A percentile compares a stretch with the other conserved stretches of the same genome.
Conservation (phyloP, 2,797 vertebrate species). For the Octomys mimax region DNA sequence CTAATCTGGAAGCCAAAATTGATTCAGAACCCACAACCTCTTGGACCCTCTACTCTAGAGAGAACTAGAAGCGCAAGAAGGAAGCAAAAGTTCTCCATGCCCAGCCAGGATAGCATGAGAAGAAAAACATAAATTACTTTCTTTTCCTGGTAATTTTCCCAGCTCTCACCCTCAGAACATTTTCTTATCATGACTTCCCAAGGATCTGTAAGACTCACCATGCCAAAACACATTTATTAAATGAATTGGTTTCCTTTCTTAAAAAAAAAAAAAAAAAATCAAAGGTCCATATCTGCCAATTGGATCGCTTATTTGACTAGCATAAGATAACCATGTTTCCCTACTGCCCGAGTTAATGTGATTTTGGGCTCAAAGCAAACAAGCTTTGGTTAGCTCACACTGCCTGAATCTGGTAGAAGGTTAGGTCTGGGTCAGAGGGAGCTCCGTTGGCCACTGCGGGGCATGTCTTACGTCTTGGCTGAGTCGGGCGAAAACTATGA, state of each 20-base stretch:
- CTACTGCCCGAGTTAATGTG: neutral
- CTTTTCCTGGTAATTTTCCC: slow-evolving; percentile 31
- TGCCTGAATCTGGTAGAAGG: neutral
- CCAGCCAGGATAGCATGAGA: neutral
- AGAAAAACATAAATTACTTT: slow-evolving; percentile 12
- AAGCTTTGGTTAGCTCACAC: neutral
- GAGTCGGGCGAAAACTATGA: neutral
- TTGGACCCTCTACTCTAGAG: neutral
- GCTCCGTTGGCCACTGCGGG: neutral
- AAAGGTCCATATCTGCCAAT: neutral
- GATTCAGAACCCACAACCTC: neutral
- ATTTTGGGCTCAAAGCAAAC: slow-evolving; percentile 33
- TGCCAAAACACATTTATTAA: slow-evolving; percentile 68
- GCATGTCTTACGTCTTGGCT: neutral
- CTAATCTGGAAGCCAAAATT: neutral
- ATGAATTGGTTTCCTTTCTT: slow-evolving; percentile 2
- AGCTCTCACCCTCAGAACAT: slow-evolving; percentile 29
- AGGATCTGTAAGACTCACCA: slow-evolving; percentile 43
- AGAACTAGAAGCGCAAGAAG: neutral
- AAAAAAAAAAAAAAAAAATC: neutral
- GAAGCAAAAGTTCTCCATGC: neutral
- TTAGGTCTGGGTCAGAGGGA: neutral
- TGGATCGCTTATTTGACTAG: slow-evolving; percentile 50
- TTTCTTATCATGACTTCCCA: slow-evolving; percentile 50
- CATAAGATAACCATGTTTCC: slow-evolving; percentile 36